Evolutionary conservation across 2,888 invertebrate species (phyloP).

Genomic region (Drosophila acutilabella): DNA sequence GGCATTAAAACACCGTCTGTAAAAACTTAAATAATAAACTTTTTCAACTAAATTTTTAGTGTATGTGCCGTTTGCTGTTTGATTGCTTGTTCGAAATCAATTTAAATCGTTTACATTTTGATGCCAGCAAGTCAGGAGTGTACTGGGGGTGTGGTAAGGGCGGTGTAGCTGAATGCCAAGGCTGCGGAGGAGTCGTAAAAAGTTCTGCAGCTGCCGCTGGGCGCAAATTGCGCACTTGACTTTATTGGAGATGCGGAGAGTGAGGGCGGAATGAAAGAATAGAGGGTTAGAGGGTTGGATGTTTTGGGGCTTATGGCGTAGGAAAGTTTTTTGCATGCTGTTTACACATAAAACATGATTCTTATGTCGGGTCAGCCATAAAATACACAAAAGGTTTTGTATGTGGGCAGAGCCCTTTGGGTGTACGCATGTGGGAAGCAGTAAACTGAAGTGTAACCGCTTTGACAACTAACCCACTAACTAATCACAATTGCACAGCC

Average conservation of each 20-base stretch:
- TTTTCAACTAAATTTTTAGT: constrained; percentile 24
- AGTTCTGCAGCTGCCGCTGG: constrained; percentile 19
- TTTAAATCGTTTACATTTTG: constrained; percentile 62
- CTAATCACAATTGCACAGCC: constrained; percentile 32
- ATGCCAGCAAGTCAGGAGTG: not conserved
- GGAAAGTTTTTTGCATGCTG: constrained; percentile 53
- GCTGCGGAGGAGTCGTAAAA: constrained; percentile 32
- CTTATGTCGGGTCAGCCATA: constrained; percentile 46
- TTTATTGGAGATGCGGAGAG: constrained; percentile 2
- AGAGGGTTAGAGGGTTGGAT: not conserved
- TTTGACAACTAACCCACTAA: constrained; percentile 13
- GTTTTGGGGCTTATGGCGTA: constrained; percentile 3
- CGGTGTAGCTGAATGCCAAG: constrained; percentile 8
- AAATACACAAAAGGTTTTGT: constrained; percentile 35
- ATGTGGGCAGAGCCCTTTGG: not conserved
- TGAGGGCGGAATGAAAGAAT: not conserved
- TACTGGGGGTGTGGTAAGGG: not conserved
- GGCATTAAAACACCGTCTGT: not conserved
- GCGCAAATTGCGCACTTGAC: constrained; percentile 24
- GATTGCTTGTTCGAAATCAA: constrained; percentile 64
- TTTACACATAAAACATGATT: constrained; percentile 61
- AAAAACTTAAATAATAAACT: constrained; percentile 22
- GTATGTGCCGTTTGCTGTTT: constrained; percentile 43
- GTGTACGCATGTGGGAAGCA: constrained; percentile 10
- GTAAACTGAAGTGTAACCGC: constrained; percentile 15